Evolutionary conservation across 2,113 vertebrate species (phyloP).

Genomic region (Psittacus erithacus): DNA sequence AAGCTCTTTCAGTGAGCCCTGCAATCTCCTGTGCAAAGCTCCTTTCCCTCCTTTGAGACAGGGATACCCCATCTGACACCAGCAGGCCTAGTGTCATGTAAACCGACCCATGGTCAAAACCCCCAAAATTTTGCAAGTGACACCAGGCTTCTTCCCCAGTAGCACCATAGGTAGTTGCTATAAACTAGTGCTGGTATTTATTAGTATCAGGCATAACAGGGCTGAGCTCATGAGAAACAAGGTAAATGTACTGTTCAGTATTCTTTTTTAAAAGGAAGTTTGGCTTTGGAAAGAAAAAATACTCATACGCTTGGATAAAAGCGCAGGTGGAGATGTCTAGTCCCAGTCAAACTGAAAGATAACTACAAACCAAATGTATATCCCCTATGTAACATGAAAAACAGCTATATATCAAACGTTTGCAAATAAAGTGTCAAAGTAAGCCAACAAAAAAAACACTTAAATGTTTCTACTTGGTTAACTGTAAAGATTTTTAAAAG

Average conservation of each 20-base stretch:
- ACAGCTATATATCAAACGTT: not conserved
- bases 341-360: not conserved
- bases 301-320: not conserved
- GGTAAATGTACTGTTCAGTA: not conserved
- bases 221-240: not conserved
- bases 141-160: not conserved
- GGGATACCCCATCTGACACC: not conserved
- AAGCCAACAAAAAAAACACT: not conserved
- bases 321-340: not conserved
- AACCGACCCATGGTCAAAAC: not conserved
- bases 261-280: not conserved
- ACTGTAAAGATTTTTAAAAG: not conserved
- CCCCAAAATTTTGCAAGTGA: not conserved
- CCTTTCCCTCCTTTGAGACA: not conserved
- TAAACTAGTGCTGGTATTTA: not conserved
- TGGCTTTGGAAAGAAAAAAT: not conserved
- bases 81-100: not conserved
- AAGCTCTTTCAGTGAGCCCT: not conserved
- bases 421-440: not conserved
- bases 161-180: not conserved
- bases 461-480: not conserved
- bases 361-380: not conserved
- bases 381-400: not conserved
- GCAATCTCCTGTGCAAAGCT: not conserved
- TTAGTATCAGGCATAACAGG: not conserved